These are phyloP conservation scores for Choloepus didactylus DNA, from an alignment of 2,797 vertebrate species.

Conservation along the genomic window DNA sequence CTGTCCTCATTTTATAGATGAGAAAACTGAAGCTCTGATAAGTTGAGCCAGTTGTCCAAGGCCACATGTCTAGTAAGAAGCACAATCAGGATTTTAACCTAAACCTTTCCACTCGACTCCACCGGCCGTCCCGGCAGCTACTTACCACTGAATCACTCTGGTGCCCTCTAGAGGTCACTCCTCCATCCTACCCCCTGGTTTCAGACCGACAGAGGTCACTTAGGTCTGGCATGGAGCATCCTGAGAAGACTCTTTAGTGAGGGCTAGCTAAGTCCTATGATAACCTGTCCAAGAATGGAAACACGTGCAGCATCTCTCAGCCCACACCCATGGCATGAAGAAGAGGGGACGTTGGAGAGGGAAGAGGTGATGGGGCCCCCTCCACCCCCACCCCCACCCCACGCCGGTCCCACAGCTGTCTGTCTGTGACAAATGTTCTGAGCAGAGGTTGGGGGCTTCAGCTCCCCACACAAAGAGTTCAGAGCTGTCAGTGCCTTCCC, in stretches of 20 bases:
- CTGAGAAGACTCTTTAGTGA: neutral
- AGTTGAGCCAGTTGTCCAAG: neutral
- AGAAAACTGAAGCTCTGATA: neutral
- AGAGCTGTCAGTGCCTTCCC: conserved; percentile 82
- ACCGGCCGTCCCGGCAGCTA: neutral
- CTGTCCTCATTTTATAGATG: neutral
- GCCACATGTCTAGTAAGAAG: neutral
- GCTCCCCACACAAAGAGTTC: conserved; percentile 84
- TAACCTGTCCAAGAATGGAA: neutral
- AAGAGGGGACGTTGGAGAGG: neutral
- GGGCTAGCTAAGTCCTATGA: neutral
- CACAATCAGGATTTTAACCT: neutral
- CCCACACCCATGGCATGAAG: neutral
- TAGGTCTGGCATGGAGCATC: neutral
- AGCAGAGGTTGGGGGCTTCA: conserved; percentile 78
- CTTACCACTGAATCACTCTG: conserved; percentile 49
- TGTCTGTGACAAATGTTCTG: conserved; percentile 83
- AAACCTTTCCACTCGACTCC: accelerated
- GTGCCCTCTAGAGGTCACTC: conserved; percentile 76
- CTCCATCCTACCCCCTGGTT: conserved; percentile 55
- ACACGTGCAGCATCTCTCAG: neutral
- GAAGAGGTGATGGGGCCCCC: conserved; percentile 56
- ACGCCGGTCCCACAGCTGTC: conserved; percentile 70
- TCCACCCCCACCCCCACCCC: neutral
- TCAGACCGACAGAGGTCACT: neutral